Conservation (phyloP, 1,140 invertebrate genomes). For the Bathynomus jamesi region DNA sequence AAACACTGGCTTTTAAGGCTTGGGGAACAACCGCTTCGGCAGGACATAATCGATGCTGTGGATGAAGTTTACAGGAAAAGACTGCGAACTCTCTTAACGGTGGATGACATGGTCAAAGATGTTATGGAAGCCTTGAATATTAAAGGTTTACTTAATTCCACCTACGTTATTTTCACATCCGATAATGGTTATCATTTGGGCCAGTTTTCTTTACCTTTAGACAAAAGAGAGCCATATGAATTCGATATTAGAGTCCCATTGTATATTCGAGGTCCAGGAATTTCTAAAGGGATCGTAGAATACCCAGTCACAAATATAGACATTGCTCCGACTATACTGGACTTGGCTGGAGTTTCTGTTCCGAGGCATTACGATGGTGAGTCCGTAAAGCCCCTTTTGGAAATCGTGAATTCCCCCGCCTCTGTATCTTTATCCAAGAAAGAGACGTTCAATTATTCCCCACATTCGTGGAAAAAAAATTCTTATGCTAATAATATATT, state of each 20-base stretch:
- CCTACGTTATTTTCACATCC: constrained; percentile 73
- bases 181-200: constrained; percentile 86
- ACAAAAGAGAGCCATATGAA: constrained; percentile 83
- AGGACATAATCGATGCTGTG: constrained; percentile 50
- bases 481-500: neutral
- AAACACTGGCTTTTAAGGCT: constrained; percentile 71
- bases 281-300: constrained; percentile 47
- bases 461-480: no score
- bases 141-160: constrained; percentile 53
- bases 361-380: constrained; percentile 57
- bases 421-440: no score
- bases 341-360: constrained; percentile 48
- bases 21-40: constrained; percentile 55
- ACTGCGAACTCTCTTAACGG: constrained; percentile 69
- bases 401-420: no score
- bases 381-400: constrained; percentile 49
- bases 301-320: constrained; percentile 66
- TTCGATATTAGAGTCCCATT: constrained; percentile 76
- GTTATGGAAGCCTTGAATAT: constrained; percentile 52
- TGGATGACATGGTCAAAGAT: constrained; percentile 70
- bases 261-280: constrained; percentile 63
- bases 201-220: constrained; percentile 66
- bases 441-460: no score
- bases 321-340: constrained; percentile 68
- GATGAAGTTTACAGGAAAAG: constrained; percentile 60